phyloP scores from a whole-genome alignment of 2,888 invertebrate genomes.

The Mactromeris polynyma region DNA sequence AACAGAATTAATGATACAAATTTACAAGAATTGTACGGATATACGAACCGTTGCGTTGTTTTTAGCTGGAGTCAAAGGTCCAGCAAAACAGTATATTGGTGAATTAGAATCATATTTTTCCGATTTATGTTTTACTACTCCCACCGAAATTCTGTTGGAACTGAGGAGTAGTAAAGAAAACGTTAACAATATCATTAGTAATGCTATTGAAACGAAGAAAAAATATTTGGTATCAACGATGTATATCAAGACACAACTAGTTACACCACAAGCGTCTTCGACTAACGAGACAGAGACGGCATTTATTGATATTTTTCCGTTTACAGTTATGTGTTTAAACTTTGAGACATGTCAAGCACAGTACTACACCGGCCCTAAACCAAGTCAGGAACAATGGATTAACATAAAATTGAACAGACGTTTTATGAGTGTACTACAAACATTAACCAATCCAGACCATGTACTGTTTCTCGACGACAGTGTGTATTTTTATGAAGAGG shows the following conservation, averaged over 20 bases:
- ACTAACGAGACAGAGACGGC: background rate
- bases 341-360: background rate
- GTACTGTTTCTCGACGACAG: background rate
- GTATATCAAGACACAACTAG: background rate
- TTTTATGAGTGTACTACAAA: background rate
- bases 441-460: conserved; percentile 1
- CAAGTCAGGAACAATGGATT: background rate
- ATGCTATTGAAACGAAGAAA: background rate
- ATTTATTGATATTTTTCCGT: conserved; percentile 15
- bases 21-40: background rate
- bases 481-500: background rate
- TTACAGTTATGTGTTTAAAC: background rate
- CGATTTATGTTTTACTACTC: background rate
- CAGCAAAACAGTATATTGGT: background rate
- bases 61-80: background rate
- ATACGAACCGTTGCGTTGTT: background rate
- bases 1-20: background rate
- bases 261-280: background rate
- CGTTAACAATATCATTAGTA: background rate
- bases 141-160: background rate
- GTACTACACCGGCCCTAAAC: conserved; percentile 24
- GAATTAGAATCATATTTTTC: background rate
- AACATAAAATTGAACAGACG: conserved; percentile 2
- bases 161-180: background rate
- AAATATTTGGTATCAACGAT: background rate